Percentiles rank a stretch among this genome's conserved stretches.
These are phyloP conservation scores for Chironomus tentans DNA, from an alignment of 2,888 invertebrate genomes.

Conservation along the genomic window DNA sequence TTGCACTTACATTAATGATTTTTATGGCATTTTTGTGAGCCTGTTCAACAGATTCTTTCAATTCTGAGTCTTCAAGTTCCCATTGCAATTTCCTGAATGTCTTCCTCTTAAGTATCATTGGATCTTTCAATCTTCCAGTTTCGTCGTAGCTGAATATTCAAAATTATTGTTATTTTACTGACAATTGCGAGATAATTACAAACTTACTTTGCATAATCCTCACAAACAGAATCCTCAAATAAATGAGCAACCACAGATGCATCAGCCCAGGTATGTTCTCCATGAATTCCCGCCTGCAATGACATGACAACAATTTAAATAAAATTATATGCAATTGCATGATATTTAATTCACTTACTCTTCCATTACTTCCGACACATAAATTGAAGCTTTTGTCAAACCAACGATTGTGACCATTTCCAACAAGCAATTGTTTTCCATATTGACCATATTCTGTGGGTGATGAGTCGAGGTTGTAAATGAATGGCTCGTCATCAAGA, in stretches of 20 bases:
- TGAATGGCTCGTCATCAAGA: constrained; percentile 38
- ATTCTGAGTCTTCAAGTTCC: constrained; percentile 68
- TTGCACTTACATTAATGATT: constrained; percentile 52
- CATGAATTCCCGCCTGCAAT: constrained; percentile 71
- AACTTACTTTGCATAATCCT: constrained; percentile 13
- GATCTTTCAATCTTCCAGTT: constrained; percentile 67
- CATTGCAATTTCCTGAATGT: constrained; percentile 76
- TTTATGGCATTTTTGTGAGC: constrained; percentile 63
- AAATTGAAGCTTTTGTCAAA: constrained; percentile 93
- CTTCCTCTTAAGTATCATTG: constrained; percentile 61
- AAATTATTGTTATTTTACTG: constrained; percentile 7
- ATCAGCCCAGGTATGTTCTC: constrained; percentile 96
- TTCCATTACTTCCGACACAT: constrained; percentile 80
- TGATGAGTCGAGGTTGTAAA: constrained; percentile 64
- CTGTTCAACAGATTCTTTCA: constrained; percentile 57
- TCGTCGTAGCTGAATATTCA: constrained; percentile 56
- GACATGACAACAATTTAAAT: too few species aligned
- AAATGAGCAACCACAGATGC: constrained; percentile 85
- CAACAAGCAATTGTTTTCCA: constrained; percentile 73
- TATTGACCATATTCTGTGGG: constrained; percentile 48
- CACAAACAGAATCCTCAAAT: constrained; percentile 58
- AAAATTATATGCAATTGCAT: too few species aligned
- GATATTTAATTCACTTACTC: constrained; percentile 33
- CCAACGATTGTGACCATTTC: constrained; percentile 87
- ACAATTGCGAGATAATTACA: not conserved